Conservation (phyloP, 2,888 invertebrate species). For the Nudaria mundana region DNA sequence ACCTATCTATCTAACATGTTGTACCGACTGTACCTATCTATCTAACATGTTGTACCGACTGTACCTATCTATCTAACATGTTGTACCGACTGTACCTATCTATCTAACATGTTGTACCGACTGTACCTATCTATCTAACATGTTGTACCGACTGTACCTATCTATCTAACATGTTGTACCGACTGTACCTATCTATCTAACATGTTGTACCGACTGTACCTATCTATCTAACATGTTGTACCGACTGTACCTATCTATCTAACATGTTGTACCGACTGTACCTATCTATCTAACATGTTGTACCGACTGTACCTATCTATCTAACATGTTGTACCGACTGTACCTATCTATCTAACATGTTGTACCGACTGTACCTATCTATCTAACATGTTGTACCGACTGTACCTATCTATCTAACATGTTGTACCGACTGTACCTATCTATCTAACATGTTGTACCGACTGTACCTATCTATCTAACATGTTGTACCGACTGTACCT, state of each 20-base stretch:
- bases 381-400: conserved; percentile 56
- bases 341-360: conserved; percentile 50
- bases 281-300: conserved; percentile 49
- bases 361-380: conserved; percentile 65
- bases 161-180: conserved; percentile 56
- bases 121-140: conserved; percentile 54
- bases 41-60: conserved; percentile 56
- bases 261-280: conserved; percentile 58
- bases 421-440: conserved; percentile 62
- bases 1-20: conserved; percentile 49
- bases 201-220: conserved; percentile 60
- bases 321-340: conserved; percentile 56
- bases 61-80: conserved; percentile 51
- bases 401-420: conserved; percentile 53
- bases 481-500: conserved; percentile 60
- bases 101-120: conserved; percentile 56
- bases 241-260: too few species aligned
- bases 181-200: conserved; percentile 56
- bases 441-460: conserved; percentile 56
- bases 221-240: conserved; percentile 54
- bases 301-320: conserved; percentile 66
- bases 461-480: conserved; percentile 55
- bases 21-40: conserved; percentile 66
- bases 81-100: conserved; percentile 64
- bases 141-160: conserved; percentile 61